Evolutionary conservation across 1,140 invertebrate genomes (phyloP).

Genomic region (Macrocentrus cingulum): DNA sequence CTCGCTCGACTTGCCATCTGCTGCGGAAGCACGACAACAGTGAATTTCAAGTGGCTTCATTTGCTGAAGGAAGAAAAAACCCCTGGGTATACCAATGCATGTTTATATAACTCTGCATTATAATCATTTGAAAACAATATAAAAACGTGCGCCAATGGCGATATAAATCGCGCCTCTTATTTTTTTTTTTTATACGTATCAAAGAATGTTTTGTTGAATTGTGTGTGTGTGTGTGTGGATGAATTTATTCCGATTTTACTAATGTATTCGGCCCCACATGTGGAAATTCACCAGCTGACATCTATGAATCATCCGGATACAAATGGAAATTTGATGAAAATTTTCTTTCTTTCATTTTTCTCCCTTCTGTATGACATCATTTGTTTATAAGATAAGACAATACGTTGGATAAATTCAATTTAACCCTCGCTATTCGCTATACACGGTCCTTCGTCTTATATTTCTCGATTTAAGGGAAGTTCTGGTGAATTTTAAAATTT

Average conservation of each 20-base stretch:
- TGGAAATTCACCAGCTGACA: too few species aligned
- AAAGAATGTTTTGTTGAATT: too few species aligned
- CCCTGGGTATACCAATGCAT: constrained; percentile 9
- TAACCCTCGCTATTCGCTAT: too few species aligned
- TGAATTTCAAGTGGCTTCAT: constrained; percentile 25
- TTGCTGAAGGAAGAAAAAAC: not conserved
- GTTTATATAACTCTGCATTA: not conserved
- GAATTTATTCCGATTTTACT: too few species aligned
- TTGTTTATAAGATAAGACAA: not conserved
- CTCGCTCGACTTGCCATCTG: constrained; percentile 18
- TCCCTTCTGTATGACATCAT: not conserved
- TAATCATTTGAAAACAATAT: constrained; percentile 19
- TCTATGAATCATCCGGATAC: too few species aligned
- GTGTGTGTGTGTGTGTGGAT: too few species aligned
- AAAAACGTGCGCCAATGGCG: constrained; percentile 8
- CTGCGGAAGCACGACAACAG: constrained; percentile 20
- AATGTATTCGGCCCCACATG: too few species aligned
- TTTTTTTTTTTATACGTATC: not conserved
- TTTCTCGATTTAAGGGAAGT: not conserved
- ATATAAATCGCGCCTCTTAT: constrained; percentile 24
- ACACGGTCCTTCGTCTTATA: too few species aligned
- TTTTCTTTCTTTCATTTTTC: constrained; percentile 4
- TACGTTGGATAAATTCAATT: too few species aligned
- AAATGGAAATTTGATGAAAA: not conserved
- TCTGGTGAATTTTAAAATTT: not conserved